A percentile compares a stretch with the other conserved stretches of the same genome.
Conservation (phyloP, 2,888 invertebrate genomes). For the Pteria penguin region DNA sequence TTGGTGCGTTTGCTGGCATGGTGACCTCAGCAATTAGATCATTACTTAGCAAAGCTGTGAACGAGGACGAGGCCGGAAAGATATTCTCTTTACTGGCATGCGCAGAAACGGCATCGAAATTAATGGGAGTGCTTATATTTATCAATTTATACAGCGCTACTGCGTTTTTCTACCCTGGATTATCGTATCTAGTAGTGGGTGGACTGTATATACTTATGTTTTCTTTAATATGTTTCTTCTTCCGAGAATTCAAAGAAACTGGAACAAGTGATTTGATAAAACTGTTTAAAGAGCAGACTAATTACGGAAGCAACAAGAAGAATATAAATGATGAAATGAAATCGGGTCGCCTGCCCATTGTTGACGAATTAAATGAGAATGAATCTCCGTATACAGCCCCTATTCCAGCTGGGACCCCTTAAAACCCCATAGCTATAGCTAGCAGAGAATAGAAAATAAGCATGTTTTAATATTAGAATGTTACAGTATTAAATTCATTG, state of each 20-base stretch:
- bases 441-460: too few species aligned
- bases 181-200: conserved; percentile 73
- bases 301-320: conserved; percentile 45
- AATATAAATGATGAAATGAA: conserved; percentile 7
- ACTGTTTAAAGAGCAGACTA: conserved; percentile 51
- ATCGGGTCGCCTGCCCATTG: conserved; percentile 46
- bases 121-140: conserved; percentile 74
- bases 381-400: conserved; percentile 54
- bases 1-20: conserved; percentile 75
- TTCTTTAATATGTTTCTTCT: conserved; percentile 55
- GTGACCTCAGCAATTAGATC: conserved; percentile 75
- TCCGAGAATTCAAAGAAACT: conserved; percentile 48
- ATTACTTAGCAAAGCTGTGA: conserved; percentile 75
- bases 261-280: conserved; percentile 59
- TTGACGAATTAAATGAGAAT: conserved; percentile 60
- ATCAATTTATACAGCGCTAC: conserved; percentile 75
- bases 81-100: conserved; percentile 76
- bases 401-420: conserved; percentile 59
- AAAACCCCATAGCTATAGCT: too few species aligned
- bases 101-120: conserved; percentile 75
- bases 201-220: conserved; percentile 62
- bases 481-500: too few species aligned
- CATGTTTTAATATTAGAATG: too few species aligned
- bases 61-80: conserved; percentile 76
- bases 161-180: conserved; percentile 70